A percentile compares a stretch with the other conserved stretches of the same genome.
These are phyloP conservation scores for Nixonia krombeini DNA, from an alignment of 1,140 invertebrate genomes.

Conservation along the genomic window DNA sequence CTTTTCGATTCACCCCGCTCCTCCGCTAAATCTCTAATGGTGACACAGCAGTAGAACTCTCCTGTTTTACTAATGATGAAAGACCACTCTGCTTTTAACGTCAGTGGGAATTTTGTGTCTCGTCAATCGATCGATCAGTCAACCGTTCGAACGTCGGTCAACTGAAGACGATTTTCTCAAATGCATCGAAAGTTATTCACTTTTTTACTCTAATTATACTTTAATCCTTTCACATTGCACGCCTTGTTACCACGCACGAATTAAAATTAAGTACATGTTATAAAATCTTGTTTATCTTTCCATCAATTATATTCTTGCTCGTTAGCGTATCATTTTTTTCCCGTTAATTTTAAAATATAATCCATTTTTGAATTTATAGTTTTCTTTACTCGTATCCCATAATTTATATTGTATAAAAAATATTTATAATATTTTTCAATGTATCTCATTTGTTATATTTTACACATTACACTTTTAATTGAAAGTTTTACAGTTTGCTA, in stretches of 20 bases:
- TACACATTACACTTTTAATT: background rate
- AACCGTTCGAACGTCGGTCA: background rate
- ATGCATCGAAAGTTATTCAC: no score
- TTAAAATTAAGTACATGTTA: no score
- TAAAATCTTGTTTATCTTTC: no score
- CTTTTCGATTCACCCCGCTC: slow-evolving; percentile 44
- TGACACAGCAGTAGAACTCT: slow-evolving; percentile 25
- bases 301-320: background rate
- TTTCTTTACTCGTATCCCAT: background rate
- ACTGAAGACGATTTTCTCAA: no score
- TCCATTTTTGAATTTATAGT: slow-evolving; percentile 1
- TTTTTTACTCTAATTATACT: no score
- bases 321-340: background rate
- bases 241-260: no score
- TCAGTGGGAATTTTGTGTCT: slow-evolving; percentile 22
- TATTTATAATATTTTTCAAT: slow-evolving; percentile 1
- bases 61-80: slow-evolving; percentile 18
- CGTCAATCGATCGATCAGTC: slow-evolving; percentile 17
- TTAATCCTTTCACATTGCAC: no score
- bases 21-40: slow-evolving; percentile 39
- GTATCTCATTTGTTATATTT: background rate
- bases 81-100: slow-evolving; percentile 22
- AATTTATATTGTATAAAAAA: slow-evolving; percentile 7
- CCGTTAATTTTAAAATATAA: slow-evolving; percentile 2
- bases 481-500: no score